These are phyloP conservation scores for Athalia cordata DNA, from an alignment of 2,888 invertebrate genomes.

Conservation along the genomic window DNA sequence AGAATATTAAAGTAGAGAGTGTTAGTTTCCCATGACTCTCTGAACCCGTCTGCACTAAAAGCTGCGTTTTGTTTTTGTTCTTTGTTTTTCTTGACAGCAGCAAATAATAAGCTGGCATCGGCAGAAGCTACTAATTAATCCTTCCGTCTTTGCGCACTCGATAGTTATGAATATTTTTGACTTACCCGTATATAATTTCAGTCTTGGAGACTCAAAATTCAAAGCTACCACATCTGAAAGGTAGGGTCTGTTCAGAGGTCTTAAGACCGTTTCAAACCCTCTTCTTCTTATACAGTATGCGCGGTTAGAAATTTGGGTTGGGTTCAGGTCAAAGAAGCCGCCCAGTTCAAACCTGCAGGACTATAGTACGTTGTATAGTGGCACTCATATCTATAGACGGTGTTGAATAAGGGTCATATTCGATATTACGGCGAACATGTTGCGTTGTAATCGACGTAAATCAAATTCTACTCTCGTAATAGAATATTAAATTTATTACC, in stretches of 20 bases:
- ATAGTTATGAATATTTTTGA: not conserved
- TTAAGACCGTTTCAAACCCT: not conserved
- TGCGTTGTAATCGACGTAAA: slow-evolving; percentile 17
- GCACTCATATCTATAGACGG: too few relatives aligned
- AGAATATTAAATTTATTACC: slow-evolving; percentile 23
- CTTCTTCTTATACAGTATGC: not conserved
- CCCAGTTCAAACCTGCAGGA: not conserved
- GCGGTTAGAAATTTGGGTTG: not conserved
- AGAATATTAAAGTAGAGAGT: too few relatives aligned
- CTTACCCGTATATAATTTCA: slow-evolving; percentile 5
- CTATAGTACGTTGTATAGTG: not conserved
- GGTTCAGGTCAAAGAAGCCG: slow-evolving; percentile 9
- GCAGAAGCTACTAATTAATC: not conserved
- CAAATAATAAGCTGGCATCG: too few relatives aligned
- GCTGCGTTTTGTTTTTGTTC: too few relatives aligned
- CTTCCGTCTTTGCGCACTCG: not conserved
- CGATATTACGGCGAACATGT: too few relatives aligned
- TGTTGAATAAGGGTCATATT: too few relatives aligned
- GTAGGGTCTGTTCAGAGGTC: not conserved
- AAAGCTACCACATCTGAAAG: not conserved
- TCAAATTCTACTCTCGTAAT: slow-evolving; percentile 17
- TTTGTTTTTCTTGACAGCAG: too few relatives aligned
- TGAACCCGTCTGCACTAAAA: too few relatives aligned
- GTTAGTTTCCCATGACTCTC: too few relatives aligned
- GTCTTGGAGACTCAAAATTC: not conserved